These are phyloP conservation scores for Drosophila neotestacea DNA, from an alignment of 2,888 invertebrate genomes.

Conservation along the genomic window DNA sequence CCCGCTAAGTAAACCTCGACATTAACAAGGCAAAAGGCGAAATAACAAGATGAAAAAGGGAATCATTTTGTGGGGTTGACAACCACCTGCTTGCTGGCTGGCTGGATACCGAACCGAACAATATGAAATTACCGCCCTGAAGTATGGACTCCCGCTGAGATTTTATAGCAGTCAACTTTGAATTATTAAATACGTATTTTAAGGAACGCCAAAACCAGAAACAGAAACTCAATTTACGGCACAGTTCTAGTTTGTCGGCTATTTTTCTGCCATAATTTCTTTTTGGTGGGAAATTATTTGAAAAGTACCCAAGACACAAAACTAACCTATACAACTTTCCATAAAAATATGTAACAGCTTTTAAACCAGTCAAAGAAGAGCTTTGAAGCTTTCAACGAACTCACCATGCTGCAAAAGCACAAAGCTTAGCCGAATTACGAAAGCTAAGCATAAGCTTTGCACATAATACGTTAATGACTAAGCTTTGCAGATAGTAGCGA, in stretches of 20 bases:
- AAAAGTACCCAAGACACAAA: conserved; percentile 22
- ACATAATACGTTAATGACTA: conserved; percentile 10
- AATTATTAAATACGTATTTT: conserved; percentile 79
- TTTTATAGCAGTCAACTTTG: conserved; percentile 79
- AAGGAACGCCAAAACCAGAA: conserved; percentile 63
- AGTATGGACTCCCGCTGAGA: conserved; percentile 76
- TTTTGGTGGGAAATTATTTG: conserved; percentile 14
- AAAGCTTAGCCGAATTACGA: background rate
- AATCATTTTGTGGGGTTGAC: conserved; percentile 19
- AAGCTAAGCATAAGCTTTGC: conserved; percentile 31
- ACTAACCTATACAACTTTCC: conserved; percentile 20
- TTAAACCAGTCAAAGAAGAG: background rate
- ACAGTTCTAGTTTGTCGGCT: conserved; percentile 34
- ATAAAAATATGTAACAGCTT: conserved; percentile 52
- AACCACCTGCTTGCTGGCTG: conserved; percentile 39
- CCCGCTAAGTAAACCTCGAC: conserved; percentile 76
- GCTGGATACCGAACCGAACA: conserved; percentile 53
- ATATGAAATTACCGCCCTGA: conserved; percentile 73
- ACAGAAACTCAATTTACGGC: conserved; percentile 35
- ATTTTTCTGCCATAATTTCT: conserved; percentile 2
- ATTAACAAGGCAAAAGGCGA: conserved; percentile 58
- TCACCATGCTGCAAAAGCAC: background rate
- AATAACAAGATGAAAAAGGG: conserved; percentile 45
- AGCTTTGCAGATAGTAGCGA: conserved; percentile 43
- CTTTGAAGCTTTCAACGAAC: conserved; percentile 24